Evolutionary conservation across 2,797 vertebrate species (phyloP).

Genomic region (Bovichtus variegatus): DNA sequence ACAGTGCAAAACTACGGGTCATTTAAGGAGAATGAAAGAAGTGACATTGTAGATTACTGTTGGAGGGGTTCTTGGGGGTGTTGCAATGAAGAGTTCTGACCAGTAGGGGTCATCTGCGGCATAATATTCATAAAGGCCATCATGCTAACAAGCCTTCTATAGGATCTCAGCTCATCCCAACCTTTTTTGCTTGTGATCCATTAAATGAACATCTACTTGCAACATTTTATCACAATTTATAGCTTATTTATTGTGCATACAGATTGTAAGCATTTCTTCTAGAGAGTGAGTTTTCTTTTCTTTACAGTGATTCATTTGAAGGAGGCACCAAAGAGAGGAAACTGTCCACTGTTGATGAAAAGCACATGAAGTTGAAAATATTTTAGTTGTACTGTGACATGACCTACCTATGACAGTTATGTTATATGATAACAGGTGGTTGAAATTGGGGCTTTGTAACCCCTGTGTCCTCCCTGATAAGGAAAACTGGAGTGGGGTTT

Average conservation of each 20-base stretch:
- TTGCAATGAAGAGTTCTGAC: slow-evolving; percentile 48
- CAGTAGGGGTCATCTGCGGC: slow-evolving; percentile 71
- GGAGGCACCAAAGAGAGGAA: background rate
- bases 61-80: background rate
- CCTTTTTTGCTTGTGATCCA: background rate
- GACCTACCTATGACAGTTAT: too few species aligned
- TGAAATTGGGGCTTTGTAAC: too few species aligned
- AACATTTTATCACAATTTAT: background rate
- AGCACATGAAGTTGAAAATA: background rate
- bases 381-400: too few species aligned
- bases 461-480: too few species aligned
- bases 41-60: background rate
- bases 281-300: background rate
- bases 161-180: background rate
- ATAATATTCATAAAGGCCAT: slow-evolving; percentile 20
- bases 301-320: background rate
- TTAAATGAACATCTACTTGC: background rate
- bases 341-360: background rate
- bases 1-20: background rate
- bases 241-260: background rate
- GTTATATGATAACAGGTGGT: too few species aligned
- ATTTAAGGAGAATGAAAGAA: slow-evolving; percentile 46
- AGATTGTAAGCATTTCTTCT: background rate
- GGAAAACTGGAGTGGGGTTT: too few species aligned
- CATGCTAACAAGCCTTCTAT: background rate